Evolutionary conservation across 30 jellyfish, hydroid and myxozoan genomes (phyloP), one percentile per base, ranked within the genome.

Genomic region (Hydractinia echinata): DNA sequence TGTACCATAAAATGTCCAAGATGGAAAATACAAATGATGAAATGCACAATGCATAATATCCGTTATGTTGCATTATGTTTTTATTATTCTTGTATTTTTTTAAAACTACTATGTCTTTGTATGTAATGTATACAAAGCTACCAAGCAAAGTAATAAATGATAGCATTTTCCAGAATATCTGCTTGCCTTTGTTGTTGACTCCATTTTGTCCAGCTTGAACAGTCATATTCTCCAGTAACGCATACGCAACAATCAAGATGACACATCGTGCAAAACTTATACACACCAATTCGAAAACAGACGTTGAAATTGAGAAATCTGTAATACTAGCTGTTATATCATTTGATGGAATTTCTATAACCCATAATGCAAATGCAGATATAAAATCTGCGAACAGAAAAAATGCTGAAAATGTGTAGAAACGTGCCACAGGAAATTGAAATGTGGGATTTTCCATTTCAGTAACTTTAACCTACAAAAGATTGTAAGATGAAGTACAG

Each of bases 221-320:
- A 44, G 91, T 77, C 64, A 55, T 14, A 13, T 62, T 73, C 77
- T 91, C 97, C 39, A 86, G 67, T 54, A 51, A 76, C 39, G 96
- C 68, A 51, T 76, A 86, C 55, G 74, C 51, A 4, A 67, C 64
- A 49, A 85, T 71, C 73, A 91, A 76, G 5, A 89, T 30, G 44
- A 86, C 54, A 50, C 90, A 72, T 4, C 83, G 83, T 16, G 76
- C 87, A 39, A 87, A 66, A 8, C 90, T 67, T 20, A 91, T 86
- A 62, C 92, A 53, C 10, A 95, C 97, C 70, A 91, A 81, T 55
- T 91, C 97, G 83, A 91, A 91, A 44, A 79, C 88, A 4, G 96
- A 85, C 19, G 69, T 84, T 48, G 72, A 60, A 66, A 91, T 82
- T 44, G 76, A 58, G 79, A 82, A 91, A 7, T 85, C 52, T 10